Evolutionary conservation across 2,888 invertebrate genomes (phyloP).

Genomic region (Nymphalis c-album): DNA sequence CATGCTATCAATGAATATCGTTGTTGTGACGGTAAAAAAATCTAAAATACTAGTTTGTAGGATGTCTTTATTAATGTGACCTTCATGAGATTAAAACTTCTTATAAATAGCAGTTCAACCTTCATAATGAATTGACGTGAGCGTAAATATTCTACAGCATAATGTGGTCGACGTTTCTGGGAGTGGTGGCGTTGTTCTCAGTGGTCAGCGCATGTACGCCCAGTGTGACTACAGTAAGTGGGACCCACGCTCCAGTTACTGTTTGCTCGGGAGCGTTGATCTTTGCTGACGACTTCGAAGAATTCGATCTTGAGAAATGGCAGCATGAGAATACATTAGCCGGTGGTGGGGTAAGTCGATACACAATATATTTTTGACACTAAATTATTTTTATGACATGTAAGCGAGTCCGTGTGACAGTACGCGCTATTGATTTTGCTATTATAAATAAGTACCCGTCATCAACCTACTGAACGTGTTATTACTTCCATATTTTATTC

Average conservation of each 20-base stretch:
- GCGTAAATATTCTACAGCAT: constrained; percentile 41
- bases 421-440: no score
- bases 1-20: no score
- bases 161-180: constrained; percentile 59
- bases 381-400: constrained; percentile 1
- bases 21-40: no score
- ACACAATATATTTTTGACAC: not conserved
- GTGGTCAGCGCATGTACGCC: constrained; percentile 63
- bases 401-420: no score
- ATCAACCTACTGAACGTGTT: no score
- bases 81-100: not conserved
- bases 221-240: constrained; percentile 76
- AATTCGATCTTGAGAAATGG: constrained; percentile 82
- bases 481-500: no score
- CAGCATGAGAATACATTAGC: constrained; percentile 84
- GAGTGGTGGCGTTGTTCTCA: constrained; percentile 53
- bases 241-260: constrained; percentile 68
- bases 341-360: constrained; percentile 83
- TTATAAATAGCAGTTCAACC: not conserved
- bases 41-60: no score
- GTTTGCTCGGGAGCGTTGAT: constrained; percentile 82
- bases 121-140: not conserved
- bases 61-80: not conserved
- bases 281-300: constrained; percentile 83
- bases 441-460: no score